Conservation (phyloP, 2,113 vertebrate genomes). For the Nannobrachium achirus region DNA sequence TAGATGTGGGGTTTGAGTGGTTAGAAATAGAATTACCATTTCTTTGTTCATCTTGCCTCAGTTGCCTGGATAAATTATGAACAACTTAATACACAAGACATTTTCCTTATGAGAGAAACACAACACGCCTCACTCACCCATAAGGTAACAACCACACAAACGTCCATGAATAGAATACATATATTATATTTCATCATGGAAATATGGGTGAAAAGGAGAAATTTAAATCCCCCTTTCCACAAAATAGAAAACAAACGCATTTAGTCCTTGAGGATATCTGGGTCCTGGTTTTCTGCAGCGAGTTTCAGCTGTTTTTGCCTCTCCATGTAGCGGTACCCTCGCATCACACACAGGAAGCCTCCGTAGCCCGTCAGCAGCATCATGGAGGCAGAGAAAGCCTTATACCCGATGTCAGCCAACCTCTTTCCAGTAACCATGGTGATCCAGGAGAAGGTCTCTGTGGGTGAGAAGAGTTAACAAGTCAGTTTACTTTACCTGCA, state of each 20-base stretch:
- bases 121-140: neutral
- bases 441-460: constrained; percentile 34
- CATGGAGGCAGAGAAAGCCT: constrained; percentile 90
- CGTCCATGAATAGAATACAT: constrained; percentile 12
- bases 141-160: neutral
- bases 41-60: neutral
- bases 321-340: constrained; percentile 78
- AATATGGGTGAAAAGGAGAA: neutral
- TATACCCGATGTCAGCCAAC: constrained; percentile 90
- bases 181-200: constrained; percentile 15
- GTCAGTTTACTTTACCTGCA: constrained; percentile 42
- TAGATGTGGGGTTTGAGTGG: too few relatives aligned
- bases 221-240: constrained; percentile 35
- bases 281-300: constrained; percentile 76
- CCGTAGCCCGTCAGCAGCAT: constrained; percentile 89
- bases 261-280: constrained; percentile 69
- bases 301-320: constrained; percentile 67
- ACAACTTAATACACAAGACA: constrained; percentile 6
- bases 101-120: constrained; percentile 2
- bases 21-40: too few relatives aligned
- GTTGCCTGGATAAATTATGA: neutral
- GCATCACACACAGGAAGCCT: constrained; percentile 84
- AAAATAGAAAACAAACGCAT: neutral
- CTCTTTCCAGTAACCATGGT: constrained; percentile 88
- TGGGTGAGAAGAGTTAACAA: neutral